A percentile compares a stretch with the other conserved stretches of the same genome.
Evolutionary conservation across 2,888 invertebrate species (phyloP).

Genomic region (Polydesmus complanatus): DNA sequence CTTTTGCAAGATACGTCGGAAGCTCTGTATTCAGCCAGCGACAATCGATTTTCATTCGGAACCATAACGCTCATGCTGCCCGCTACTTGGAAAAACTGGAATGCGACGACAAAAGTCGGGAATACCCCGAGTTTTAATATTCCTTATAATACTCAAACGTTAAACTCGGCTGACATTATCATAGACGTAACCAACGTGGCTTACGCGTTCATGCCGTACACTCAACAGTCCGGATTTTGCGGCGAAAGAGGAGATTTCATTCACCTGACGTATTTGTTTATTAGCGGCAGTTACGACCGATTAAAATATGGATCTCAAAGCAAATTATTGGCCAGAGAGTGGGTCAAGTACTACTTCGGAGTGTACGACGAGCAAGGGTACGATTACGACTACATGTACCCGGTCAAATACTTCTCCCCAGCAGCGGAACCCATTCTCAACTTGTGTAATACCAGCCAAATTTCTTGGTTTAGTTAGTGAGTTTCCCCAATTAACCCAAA

Average conservation of each 20-base stretch:
- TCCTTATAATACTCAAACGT: background rate
- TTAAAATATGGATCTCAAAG: background rate
- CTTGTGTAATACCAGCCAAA: conserved; percentile 3
- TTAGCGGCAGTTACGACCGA: background rate
- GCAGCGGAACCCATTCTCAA: background rate
- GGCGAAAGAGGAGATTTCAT: conserved; percentile 8
- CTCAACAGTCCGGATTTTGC: conserved; percentile 2
- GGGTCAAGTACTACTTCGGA: conserved; percentile 4
- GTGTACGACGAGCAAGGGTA: conserved; percentile 6
- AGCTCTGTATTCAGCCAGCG: conserved; percentile 11
- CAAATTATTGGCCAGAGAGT: background rate
- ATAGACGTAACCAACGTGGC: conserved; percentile 14
- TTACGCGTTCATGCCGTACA: conserved; percentile 4
- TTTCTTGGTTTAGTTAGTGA: background rate
- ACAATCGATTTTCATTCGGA: conserved; percentile 5
- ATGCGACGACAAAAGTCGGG: background rate
- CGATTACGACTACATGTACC: background rate
- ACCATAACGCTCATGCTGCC: conserved; percentile 4
- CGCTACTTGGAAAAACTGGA: background rate
- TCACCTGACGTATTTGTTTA: conserved; percentile 1
- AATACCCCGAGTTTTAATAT: too few relatives aligned
- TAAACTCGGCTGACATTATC: conserved; percentile 12
- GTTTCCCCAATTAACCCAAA: background rate
- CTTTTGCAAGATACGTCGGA: conserved; percentile 7
- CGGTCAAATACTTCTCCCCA: background rate